Evolutionary conservation across 2,888 invertebrate species (phyloP), one percentile per base, ranked within the genome.

Genomic region (Acheta domesticus): DNA sequence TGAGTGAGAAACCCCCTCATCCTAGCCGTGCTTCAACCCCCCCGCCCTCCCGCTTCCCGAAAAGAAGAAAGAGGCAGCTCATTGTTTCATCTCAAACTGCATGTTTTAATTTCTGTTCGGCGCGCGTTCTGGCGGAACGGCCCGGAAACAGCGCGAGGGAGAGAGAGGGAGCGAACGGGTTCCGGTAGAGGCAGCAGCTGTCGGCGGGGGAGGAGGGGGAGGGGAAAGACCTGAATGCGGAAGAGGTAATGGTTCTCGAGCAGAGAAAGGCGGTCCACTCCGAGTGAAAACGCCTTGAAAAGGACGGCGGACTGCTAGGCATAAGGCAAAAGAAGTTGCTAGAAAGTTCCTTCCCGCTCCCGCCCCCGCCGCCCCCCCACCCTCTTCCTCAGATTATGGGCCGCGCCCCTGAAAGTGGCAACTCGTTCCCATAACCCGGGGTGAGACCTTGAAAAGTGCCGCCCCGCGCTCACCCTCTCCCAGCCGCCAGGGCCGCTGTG

Each of bases 61-160:
- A 62, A 62, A 62, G 62, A 62, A 62, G 62, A n/a, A 62, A 62
- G 62, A 62, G 36, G 62, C 62, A n/a, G 16, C 62, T 62, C 62
- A 62, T 62, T 62, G 62, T 62, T 62, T 62, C 62, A 62, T 62
- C 62, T 62, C 62, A 62, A 62, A 62, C 62, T 62, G 62, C 62
- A n/a, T 62, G 62, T 11, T 62, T 62, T 62, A 62, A 62, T 62
- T 62, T 62, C 62, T 62, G 62, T n/a, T 62, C 62, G 62, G 14
- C n/a, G 62, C 62, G 62, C 62, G 62, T n/a, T 62, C 62, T 62
- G 16, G 3, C 5, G n/a, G 62, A 62, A 62, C 14, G 62, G 62
- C 16, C 62, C 62, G 62, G 62, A 62, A 62, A n/a, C 62, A 19
- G 62, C 62, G 62, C 62, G 11, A 62, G 62, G 36, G 62, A 11